Conservation (phyloP, 2,113 vertebrate species). For the Dolichotis patagonum region DNA sequence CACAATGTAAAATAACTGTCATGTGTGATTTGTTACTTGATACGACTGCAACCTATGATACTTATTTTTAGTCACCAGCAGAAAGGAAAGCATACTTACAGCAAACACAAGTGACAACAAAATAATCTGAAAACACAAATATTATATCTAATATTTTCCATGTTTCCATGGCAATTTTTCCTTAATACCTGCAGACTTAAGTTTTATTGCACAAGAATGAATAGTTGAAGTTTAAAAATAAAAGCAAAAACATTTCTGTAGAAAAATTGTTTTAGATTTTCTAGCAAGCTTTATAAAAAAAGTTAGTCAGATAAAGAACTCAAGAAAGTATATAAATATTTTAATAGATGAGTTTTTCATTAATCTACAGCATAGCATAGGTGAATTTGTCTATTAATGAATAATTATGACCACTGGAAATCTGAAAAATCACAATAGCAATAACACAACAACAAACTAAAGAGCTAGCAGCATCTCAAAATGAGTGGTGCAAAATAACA, state of each 20-base stretch:
- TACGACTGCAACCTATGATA: not conserved
- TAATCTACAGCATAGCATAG: not conserved
- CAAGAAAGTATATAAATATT: not conserved
- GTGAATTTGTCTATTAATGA: not conserved
- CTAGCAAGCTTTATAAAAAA: not conserved
- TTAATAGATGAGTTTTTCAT: not conserved
- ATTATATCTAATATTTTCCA: not conserved
- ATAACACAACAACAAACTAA: not conserved
- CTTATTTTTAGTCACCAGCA: not conserved
- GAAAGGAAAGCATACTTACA: not conserved
- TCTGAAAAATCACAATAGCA: not conserved
- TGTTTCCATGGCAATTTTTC: not conserved
- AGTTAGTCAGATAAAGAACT: not conserved
- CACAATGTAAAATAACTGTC: not conserved
- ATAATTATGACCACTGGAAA: not conserved
- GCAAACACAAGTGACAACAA: constrained; percentile 21
- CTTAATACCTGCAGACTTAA: not conserved
- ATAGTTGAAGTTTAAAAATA: not conserved
- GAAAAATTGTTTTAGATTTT: not conserved
- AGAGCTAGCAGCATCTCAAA: not conserved
- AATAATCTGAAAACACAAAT: constrained; percentile 12
- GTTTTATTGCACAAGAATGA: not conserved
- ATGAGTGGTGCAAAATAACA: not conserved
- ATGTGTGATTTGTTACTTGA: not conserved
- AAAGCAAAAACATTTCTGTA: not conserved